These are phyloP conservation scores for Mechanitis messenoides DNA, from an alignment of 2,888 invertebrate genomes.

Conservation along the genomic window DNA sequence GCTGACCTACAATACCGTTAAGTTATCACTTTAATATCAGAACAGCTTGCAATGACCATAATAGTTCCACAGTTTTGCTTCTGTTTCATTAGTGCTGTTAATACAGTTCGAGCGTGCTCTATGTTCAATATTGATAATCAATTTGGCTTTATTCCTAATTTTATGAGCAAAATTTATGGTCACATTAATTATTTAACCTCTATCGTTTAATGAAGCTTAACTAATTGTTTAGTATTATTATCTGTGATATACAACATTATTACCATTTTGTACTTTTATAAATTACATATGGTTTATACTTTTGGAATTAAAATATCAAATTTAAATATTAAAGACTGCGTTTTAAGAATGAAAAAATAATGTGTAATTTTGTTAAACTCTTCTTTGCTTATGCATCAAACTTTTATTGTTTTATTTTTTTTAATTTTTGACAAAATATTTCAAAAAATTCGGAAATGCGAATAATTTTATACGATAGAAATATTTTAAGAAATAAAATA, in stretches of 20 bases:
- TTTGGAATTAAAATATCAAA: background rate
- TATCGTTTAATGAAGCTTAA: background rate
- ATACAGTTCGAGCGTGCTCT: slow-evolving; percentile 12
- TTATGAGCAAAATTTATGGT: slow-evolving; percentile 7
- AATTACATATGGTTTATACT: background rate
- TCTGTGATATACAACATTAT: background rate
- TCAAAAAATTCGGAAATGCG: no score
- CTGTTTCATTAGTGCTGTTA: slow-evolving; percentile 9
- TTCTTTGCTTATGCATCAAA: no score
- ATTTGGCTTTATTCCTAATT: slow-evolving; percentile 20
- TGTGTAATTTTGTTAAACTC: no score
- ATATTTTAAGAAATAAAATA: slow-evolving; percentile 5
- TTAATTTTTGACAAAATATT: no score
- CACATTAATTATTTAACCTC: slow-evolving; percentile 5
- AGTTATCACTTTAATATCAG: slow-evolving; percentile 36
- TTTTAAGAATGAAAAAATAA: no score
- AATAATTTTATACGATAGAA: no score
- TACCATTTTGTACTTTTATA: background rate
- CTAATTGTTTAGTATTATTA: slow-evolving; percentile 4
- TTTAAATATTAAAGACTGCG: no score
- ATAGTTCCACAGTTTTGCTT: slow-evolving; percentile 21
- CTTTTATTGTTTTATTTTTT: slow-evolving; percentile 1
- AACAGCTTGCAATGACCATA: slow-evolving; percentile 31
- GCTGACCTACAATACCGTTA: slow-evolving; percentile 32
- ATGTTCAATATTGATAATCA: slow-evolving; percentile 18